phyloP scores from a whole-genome alignment of 2,888 invertebrate species.

The Hydroisotoma schaefferi region DNA sequence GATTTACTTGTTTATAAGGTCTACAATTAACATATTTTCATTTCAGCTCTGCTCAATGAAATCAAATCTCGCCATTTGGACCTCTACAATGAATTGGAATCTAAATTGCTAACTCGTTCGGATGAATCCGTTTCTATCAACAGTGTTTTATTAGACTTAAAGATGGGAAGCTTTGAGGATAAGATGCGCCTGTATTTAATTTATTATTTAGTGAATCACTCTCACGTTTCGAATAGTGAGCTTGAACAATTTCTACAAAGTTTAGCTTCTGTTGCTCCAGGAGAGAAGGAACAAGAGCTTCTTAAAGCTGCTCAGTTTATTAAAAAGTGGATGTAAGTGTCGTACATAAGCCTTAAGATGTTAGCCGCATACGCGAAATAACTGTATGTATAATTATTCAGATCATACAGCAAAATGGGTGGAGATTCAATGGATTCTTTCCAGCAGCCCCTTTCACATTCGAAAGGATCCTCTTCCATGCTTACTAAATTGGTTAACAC shows the following conservation, averaged over 20 bases:
- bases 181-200: conserved; percentile 91
- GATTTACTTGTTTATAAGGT: neutral
- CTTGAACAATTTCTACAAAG: conserved; percentile 80
- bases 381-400: no score
- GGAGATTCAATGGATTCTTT: no score
- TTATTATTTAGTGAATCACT: conserved; percentile 64
- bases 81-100: conserved; percentile 95
- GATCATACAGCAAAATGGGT: conserved; percentile 76
- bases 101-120: conserved; percentile 67
- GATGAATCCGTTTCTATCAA: conserved; percentile 24
- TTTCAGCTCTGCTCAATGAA: conserved; percentile 68
- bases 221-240: conserved; percentile 59
- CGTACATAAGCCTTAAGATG: no score
- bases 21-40: conserved; percentile 2
- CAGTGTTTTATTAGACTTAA: conserved; percentile 75
- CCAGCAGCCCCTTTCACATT: no score
- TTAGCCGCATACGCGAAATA: no score
- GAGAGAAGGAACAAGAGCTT: conserved; percentile 62
- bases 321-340: no score
- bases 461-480: conserved; percentile 64
- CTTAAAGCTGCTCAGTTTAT: no score
- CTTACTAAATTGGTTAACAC: conserved; percentile 89
- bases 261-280: conserved; percentile 68
- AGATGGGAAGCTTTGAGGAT: conserved; percentile 83
- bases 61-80: conserved; percentile 89